These are phyloP conservation scores for Hyaena hyaena DNA, from an alignment of 2,113 vertebrate species.

Conservation along the genomic window DNA sequence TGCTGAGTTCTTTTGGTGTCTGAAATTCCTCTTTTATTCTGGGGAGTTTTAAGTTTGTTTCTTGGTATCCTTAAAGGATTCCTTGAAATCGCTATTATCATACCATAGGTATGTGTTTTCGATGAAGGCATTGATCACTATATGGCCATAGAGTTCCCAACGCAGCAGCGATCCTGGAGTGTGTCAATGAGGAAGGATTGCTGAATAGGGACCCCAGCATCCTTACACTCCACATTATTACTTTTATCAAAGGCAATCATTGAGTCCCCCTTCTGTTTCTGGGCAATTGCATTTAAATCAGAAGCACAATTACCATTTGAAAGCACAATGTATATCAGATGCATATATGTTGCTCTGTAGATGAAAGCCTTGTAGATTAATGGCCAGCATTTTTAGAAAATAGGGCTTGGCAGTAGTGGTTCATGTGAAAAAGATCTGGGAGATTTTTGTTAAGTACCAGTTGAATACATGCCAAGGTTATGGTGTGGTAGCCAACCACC, in stretches of 20 bases:
- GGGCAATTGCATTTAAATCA: conserved; percentile 56
- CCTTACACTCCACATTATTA: not conserved
- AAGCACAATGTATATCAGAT: not conserved
- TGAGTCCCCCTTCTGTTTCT: not conserved
- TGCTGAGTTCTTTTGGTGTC: conserved; percentile 61
- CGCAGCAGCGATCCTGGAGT: not conserved
- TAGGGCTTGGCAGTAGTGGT: not conserved
- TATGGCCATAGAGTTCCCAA: not conserved
- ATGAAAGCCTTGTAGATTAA: conserved; percentile 30
- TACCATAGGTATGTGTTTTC: conserved; percentile 57
- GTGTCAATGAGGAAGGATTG: conserved; percentile 38
- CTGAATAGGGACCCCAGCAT: not conserved
- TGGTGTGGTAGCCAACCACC: not conserved
- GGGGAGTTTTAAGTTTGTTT: conserved; percentile 59
- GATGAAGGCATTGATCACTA: conserved; percentile 39
- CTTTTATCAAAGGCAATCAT: not conserved
- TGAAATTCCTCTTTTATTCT: not conserved
- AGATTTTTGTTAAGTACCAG: conserved; percentile 10
- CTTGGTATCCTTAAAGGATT: conserved; percentile 69
- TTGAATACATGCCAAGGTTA: not conserved
- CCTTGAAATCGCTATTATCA: conserved; percentile 71
- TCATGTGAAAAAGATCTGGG: conserved; percentile 57
- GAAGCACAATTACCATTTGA: conserved; percentile 9
- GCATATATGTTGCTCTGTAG: not conserved
- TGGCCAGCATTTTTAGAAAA: conserved; percentile 56